Percentiles rank a stretch among this genome's conserved stretches.
Evolutionary conservation across 2,888 invertebrate genomes (phyloP).

Genomic region (Harpagoxenus sublaevis): DNA sequence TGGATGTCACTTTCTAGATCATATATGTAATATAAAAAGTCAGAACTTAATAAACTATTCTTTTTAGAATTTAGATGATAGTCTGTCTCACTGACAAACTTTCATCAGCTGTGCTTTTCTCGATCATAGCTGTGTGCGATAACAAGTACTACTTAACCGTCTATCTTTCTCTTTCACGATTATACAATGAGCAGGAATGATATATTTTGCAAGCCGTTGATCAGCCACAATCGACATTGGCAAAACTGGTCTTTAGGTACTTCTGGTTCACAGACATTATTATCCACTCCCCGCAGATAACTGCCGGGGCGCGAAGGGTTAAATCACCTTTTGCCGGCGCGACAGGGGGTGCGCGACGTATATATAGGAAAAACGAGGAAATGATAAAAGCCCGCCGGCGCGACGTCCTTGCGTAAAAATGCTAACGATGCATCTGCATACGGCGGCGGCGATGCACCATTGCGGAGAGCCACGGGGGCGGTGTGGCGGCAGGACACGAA

Average conservation of each 20-base stretch:
- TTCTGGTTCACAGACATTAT: not conserved
- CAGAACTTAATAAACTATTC: no score
- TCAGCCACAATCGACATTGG: not conserved
- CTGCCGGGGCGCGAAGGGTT: conserved; percentile 21
- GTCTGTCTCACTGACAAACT: not conserved
- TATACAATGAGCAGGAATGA: not conserved
- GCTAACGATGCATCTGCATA: conserved; percentile 69
- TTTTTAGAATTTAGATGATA: conserved; percentile 19
- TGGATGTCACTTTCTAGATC: not conserved
- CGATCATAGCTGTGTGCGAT: not conserved
- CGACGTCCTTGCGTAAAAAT: conserved; percentile 70
- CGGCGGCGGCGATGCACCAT: conserved; percentile 53
- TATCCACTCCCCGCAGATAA: conserved; percentile 3
- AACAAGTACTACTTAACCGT: not conserved
- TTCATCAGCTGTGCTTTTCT: conserved; percentile 14
- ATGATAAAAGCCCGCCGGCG: conserved; percentile 58
- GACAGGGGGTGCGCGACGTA: conserved; percentile 20
- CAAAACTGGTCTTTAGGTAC: not conserved
- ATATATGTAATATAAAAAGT: conserved; percentile 14
- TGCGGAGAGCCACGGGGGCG: conserved; percentile 33
- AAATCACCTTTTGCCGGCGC: conserved; percentile 40
- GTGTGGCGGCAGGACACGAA: conserved; percentile 5
- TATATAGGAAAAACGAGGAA: conserved; percentile 15
- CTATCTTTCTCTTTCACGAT: not conserved
- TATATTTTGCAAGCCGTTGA: not conserved